Evolutionary conservation across 2,888 invertebrate genomes (phyloP), one percentile per base, ranked within the genome.

Genomic region (Cheilosia vulpina): DNA sequence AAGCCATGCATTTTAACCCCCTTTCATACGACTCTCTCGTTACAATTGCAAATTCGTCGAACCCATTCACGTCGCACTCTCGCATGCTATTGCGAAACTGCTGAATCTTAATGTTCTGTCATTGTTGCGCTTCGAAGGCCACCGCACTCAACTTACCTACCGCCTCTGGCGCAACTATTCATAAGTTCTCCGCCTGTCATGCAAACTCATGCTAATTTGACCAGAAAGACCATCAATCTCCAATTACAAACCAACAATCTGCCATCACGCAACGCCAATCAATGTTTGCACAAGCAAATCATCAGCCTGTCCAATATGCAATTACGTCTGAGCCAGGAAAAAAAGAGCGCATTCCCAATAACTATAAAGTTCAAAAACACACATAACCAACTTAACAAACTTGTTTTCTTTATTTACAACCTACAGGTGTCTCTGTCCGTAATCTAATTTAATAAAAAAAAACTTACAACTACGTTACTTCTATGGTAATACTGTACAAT

Each of bases 401-500:
- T 17, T 45, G 57, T 47, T 47, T 45, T 5, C 11, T 69, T 57
- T 47, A 57, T 69, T 69, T 43, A 53, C 24, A 38, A 43, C 53
- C 38, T 66, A 66, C 52, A 53, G 65, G 21, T 50, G 63, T 17
- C 27, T 34, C 24, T 31, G 17, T 19, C 19, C 27, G 2, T 68
- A 53, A 34, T 24, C 52, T 52, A 52, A 52, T 15, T 52, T 4
- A 52, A 52, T 24, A 19, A 27, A 63, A 9, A 31, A 34, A 11
- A 19, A 3, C 47, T 47, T 13, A 63, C 6, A 47, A 4, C 24
- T 60, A 38, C 17, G 24, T 15, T 52, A 68, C 21, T 43, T 57
- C 62, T 63, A 71, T 17, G n/a, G 15, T 63, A 82, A 82, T 82
- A 82, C 76, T 82, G 81, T 71, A 69, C 41, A 62, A 82, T 52